Base-by-base conservation (phyloP, 2,797 vertebrate species). In the Buceros bicornis region DNA sequence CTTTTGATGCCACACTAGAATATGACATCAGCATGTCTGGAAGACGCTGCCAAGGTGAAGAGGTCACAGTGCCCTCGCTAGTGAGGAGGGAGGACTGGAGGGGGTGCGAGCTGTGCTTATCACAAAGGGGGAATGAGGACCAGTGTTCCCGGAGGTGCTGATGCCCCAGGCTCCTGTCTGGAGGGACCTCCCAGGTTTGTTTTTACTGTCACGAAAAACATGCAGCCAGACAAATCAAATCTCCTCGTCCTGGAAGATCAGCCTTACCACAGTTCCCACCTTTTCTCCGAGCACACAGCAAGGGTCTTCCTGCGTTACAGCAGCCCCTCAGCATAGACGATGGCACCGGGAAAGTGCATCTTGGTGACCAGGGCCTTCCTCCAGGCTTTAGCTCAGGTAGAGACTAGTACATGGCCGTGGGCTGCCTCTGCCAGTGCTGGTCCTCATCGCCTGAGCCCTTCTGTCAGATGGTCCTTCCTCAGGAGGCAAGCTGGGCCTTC, bases 1-100 rank as follows among this genome's bases (percentile, higher is more conserved):
- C 8, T 76, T 85, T 82, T 5, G 4, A 28, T 0, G 0, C 26
- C n/a, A 7, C 0, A 0, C 14, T 62, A 15, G 28, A 60, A 29
- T 16, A n/a, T 1, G 6, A 13, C 45, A 24, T 26, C 21, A 25
- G 1, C 18, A 10, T 0, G 3, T 31, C 62, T 82, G 31, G 56
- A 73, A 87, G 47, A 47, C 69, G 14, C 9, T 8, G 0, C 11
- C 1, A 10, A 15, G 35, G 17, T 31, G 40, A 31, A 43, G 45
- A 37, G 45, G 50, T 37, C 20, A 0, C 0, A 0, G 40, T 67
- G 31, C 31, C 33, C 47, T 21, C 1, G 0, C 31, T 22, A 42
- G 31, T 4, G 14, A 62, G 31, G 45, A 74, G 40, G 10, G 70
- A 43, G 10, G 70, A 43, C 26, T 17, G 28, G 50, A 25, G 11